Evolutionary conservation across 1,140 invertebrate genomes (phyloP), one percentile per base, ranked within the genome.

Genomic region (Belonocnema kinseyi): DNA sequence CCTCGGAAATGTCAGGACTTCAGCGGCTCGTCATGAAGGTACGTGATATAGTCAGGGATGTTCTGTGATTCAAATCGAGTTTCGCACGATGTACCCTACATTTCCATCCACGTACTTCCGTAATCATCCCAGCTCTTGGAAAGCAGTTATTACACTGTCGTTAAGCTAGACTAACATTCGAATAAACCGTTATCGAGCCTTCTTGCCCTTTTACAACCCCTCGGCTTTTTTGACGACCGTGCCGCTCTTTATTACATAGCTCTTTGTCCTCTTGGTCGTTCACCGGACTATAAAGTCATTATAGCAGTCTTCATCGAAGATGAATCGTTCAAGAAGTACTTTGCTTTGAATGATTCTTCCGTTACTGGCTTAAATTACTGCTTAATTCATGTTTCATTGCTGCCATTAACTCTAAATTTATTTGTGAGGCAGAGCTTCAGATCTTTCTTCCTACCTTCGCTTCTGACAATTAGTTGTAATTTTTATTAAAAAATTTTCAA

Each of bases 101-200:
- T 75, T 77, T 74, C 66, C 56, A 26, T 50, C n/a, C 58, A 56
- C 61, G 70, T 71, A 66, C 58, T 82, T 82, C 74, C 72, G 71
- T 17, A 79, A 84, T 83, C 73, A 74, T 83, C 82, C 53, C 77
- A 54, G 74, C 72, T 53, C 71, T 61, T 78, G 73, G 77, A 81
- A 81, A 61, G 58, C 72, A 50, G 75, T 81, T 82, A 84, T 83
- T 79, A 79, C 75, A 81, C 66, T 17, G 52, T 81, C 73, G 80
- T 83, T 80, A 76, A 83, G 83, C 56, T 13, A 66, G 61, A 66
- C 61, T 40, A 66, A 16, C 61, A 66, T 66, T 40, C 40, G 61
- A 66, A 66, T 40, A 40, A 21, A 13, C 14, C 61, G 33, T 66
- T 40, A 66, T 21, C 33, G 26, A 66, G 61, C 33, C n/a, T 33